Evolutionary conservation across 2,888 invertebrate species (phyloP).

Genomic region (Conistra vaccinii): DNA sequence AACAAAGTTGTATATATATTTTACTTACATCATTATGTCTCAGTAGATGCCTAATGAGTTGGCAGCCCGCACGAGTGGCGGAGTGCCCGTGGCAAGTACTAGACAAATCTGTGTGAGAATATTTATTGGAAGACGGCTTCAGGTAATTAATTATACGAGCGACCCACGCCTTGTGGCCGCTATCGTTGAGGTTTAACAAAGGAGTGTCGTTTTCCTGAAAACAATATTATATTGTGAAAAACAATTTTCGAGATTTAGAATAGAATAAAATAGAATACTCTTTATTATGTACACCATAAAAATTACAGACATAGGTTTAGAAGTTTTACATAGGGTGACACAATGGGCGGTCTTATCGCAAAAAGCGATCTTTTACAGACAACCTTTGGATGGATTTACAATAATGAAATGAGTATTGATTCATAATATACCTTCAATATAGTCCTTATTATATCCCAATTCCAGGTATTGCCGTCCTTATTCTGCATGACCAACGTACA

Average conservation of each 20-base stretch:
- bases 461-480: slow-evolving; percentile 96
- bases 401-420: slow-evolving; percentile 17
- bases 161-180: slow-evolving; percentile 86
- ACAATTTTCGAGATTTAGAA: background rate
- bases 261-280: too few species aligned
- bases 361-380: too few species aligned
- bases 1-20: background rate
- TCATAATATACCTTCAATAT: slow-evolving; percentile 92
- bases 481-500: slow-evolving; percentile 95
- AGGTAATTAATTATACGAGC: slow-evolving; percentile 95
- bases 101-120: slow-evolving; percentile 95
- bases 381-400: too few species aligned
- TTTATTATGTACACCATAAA: too few species aligned
- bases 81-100: slow-evolving; percentile 90
- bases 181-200: slow-evolving; percentile 83
- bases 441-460: slow-evolving; percentile 97
- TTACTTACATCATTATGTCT: slow-evolving; percentile 91
- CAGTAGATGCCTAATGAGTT: slow-evolving; percentile 94
- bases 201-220: slow-evolving; percentile 82
- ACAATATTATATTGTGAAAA: slow-evolving; percentile 26
- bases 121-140: slow-evolving; percentile 96
- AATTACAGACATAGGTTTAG: too few species aligned
- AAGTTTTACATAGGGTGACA: too few species aligned
- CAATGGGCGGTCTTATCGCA: too few species aligned
- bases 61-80: slow-evolving; percentile 93